Evolutionary conservation across 2,113 vertebrate genomes (phyloP).

Genomic region (Aramus guarauna): DNA sequence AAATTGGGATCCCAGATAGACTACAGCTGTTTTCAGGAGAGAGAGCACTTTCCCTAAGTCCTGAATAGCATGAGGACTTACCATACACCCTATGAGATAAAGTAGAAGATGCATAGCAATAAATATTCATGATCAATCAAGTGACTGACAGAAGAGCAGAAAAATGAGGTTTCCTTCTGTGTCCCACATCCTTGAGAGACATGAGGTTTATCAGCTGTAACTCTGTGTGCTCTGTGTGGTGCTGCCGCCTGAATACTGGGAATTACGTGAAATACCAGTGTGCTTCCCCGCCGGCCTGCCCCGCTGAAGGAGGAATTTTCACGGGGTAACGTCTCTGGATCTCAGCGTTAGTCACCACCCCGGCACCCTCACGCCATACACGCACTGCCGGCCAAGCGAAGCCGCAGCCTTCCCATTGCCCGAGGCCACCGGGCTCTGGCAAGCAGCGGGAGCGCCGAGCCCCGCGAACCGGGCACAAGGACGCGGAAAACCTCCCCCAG

Average conservation of each 20-base stretch:
- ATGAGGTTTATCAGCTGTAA: background rate
- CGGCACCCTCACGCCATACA: rapidly evolving
- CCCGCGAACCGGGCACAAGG: no score
- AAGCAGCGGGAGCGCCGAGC: background rate
- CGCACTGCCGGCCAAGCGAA: no score
- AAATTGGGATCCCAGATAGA: background rate
- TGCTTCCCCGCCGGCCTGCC: no score
- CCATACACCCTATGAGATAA: background rate
- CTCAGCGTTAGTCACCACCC: background rate
- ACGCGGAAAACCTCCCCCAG: background rate
- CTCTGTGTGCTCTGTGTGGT: rapidly evolving
- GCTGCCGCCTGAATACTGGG: background rate
- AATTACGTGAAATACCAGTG: rapidly evolving
- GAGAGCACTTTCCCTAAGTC: background rate
- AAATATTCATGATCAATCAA: background rate
- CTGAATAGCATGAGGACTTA: background rate
- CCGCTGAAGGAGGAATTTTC: background rate
- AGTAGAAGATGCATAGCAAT: background rate
- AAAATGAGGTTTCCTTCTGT: background rate
- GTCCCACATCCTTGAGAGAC: background rate
- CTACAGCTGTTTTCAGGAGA: background rate
- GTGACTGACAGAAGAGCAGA: background rate
- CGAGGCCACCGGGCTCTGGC: background rate
- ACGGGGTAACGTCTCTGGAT: rapidly evolving
- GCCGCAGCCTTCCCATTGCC: background rate